Percentiles rank a stretch among this genome's conserved stretches.
phyloP scores from a whole-genome alignment of 2,888 invertebrate species.

The Drosophila falleni region DNA sequence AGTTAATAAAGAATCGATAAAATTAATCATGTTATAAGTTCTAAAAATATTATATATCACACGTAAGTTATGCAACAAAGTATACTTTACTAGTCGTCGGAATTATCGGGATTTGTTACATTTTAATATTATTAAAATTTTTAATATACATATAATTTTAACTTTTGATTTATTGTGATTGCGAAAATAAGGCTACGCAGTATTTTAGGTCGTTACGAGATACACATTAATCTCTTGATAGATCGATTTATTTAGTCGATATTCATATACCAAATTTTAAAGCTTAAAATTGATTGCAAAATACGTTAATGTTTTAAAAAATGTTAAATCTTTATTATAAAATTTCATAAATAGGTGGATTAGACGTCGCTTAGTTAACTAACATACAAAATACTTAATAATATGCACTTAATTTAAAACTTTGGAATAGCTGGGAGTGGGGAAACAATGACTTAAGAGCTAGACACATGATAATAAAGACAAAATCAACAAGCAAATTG shows the following conservation, averaged over 20 bases:
- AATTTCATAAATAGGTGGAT: conserved; percentile 77
- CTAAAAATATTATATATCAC: too few species aligned
- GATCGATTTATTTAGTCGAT: background rate
- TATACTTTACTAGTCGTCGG: too few species aligned
- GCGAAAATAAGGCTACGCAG: background rate
- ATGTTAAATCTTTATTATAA: conserved; percentile 63
- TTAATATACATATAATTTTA: too few species aligned
- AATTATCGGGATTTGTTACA: too few species aligned
- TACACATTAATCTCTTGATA: too few species aligned
- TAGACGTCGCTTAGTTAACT: conserved; percentile 38
- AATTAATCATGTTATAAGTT: too few species aligned
- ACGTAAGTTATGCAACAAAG: too few species aligned
- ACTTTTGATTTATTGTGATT: too few species aligned
- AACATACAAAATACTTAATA: conserved; percentile 43
- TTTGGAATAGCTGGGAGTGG: conserved; percentile 70
- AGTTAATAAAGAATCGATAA: too few species aligned
- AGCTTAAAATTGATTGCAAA: background rate
- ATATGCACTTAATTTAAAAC: conserved; percentile 59
- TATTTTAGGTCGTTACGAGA: too few species aligned
- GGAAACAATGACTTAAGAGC: conserved; percentile 59
- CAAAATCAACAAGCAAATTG: conserved; percentile 62
- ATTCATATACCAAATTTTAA: background rate
- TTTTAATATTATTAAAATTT: too few species aligned
- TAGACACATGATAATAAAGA: conserved; percentile 59
- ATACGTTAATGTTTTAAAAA: conserved; percentile 1